Percentiles rank a stretch among this genome's conserved stretches.
Conservation (phyloP, 2,113 vertebrate species). For the Neomonachus schauinslandi region DNA sequence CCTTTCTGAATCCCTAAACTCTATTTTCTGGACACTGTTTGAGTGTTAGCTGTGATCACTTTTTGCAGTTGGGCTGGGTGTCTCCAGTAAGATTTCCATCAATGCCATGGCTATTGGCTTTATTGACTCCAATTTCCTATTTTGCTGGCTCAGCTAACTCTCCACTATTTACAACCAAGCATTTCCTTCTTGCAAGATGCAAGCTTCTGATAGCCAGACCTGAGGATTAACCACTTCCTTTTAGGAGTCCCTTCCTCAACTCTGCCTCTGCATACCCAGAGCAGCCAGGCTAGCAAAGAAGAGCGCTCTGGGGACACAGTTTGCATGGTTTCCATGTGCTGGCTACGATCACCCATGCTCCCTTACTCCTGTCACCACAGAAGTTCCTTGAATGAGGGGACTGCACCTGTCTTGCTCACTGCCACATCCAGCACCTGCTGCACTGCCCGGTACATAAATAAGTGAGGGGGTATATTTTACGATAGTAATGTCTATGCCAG, state of each 20-base stretch:
- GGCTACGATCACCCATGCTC: accelerated
- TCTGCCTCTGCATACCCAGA: background rate
- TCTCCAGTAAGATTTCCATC: constrained; percentile 76
- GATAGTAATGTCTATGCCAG: background rate
- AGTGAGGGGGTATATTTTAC: background rate
- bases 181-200: constrained; percentile 5
- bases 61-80: background rate
- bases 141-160: constrained; percentile 67
- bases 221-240: constrained; percentile 29
- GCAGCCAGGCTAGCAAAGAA: background rate
- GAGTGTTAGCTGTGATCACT: constrained; percentile 26
- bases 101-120: constrained; percentile 77
- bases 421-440: background rate
- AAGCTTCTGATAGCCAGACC: background rate
- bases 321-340: background rate
- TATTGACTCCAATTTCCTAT: constrained; percentile 72
- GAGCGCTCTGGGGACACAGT: background rate
- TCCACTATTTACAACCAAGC: constrained; percentile 49
- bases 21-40: background rate
- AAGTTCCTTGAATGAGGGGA: too few species aligned
- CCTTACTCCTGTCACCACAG: too few species aligned
- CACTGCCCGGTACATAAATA: background rate
- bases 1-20: background rate
- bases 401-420: background rate
- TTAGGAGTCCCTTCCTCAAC: background rate